Evolutionary conservation across 37 sponge, comb jelly and placozoan species (phyloP).

Genomic region (Agelas oroides): DNA sequence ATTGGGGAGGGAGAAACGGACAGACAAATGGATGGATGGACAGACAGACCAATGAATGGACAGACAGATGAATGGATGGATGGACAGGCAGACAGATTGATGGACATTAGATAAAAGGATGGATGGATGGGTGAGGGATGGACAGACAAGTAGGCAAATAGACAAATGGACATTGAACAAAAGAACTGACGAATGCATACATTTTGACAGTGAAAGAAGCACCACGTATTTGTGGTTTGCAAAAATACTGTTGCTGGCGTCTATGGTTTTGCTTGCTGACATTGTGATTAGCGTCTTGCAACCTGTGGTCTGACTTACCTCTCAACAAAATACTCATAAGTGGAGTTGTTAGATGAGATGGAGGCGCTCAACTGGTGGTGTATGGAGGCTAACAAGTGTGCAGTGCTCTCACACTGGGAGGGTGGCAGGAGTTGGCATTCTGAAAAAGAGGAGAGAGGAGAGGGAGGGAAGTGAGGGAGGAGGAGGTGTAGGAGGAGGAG

Average conservation of each 20-base stretch:
- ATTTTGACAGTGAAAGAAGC: too few relatives aligned
- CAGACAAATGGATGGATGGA: too few relatives aligned
- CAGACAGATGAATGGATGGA: too few relatives aligned
- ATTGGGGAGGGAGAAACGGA: not conserved
- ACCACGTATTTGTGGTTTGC: too few relatives aligned
- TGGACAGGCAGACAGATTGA: too few relatives aligned
- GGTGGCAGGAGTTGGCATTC: constrained; percentile 15
- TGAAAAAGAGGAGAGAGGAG: not conserved
- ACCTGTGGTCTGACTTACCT: constrained; percentile 32
- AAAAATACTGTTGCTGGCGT: too few relatives aligned
- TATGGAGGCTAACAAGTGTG: constrained; percentile 76
- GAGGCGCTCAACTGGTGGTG: constrained; percentile 57
- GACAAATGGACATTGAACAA: too few relatives aligned
- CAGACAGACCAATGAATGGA: too few relatives aligned
- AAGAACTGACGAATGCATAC: too few relatives aligned
- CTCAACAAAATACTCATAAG: constrained; percentile 78
- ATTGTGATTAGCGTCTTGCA: too few relatives aligned
- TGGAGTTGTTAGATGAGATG: constrained; percentile 40
- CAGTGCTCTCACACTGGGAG: constrained; percentile 44
- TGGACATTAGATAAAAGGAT: not conserved
- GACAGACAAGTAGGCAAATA: not conserved
- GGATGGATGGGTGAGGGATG: not conserved
- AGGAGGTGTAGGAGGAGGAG: constrained; percentile 5
- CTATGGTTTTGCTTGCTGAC: too few relatives aligned
- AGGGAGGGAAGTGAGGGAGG: not conserved